Evolutionary conservation across 2,888 invertebrate genomes (phyloP), one percentile per base, ranked within the genome.

Genomic region (Nymphalis urticae): DNA sequence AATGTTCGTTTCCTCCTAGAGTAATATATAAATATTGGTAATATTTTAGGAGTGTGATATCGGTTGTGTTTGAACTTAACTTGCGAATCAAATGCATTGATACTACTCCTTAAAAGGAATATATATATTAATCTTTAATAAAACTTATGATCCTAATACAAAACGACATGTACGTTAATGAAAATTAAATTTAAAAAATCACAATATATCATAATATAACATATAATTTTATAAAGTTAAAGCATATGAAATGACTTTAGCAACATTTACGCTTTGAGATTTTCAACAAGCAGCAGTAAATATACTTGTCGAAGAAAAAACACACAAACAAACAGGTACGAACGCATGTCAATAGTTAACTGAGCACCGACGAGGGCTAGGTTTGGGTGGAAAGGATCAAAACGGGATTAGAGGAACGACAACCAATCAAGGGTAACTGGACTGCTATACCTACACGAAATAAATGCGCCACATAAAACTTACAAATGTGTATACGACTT

Each of bases 331-430:
- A 80, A 82, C 88, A 90, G 89, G 89, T 90, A 90, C 79, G 80
- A 81, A 82, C 84, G 83, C 85, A 93, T 91, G 91, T 90, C 92
- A 91, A 90, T 91, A 92, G 92, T 90, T 88, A 90, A 88, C 86
- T 84, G 84, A 86, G 84, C 82, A 84, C 58, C 58, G 58, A 89
- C 90, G 92, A 92, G 92, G 93, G 93, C 94, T 88, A 89, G 87
- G 88, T 91, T 89, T 86, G 89, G 94, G 93, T 93, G 93, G 94
- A 93, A 93, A 91, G 94, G 94, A 94, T 94, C 94, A 94, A 94
- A 94, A 93, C 90, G 93, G 94, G 94, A 94, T 94, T 94, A 94
- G 94, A 93, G 91, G 92, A 94, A 94, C 94, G 94, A 93, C 94
- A 94, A 94, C 94, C 94, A 94, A 94, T 94, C 94, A 94, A 94